A percentile compares a stretch with the other conserved stretches of the same genome.
Conservation (phyloP, 53 echinoderm and acorn worm species). For the Hippasteria phrygiana region DNA sequence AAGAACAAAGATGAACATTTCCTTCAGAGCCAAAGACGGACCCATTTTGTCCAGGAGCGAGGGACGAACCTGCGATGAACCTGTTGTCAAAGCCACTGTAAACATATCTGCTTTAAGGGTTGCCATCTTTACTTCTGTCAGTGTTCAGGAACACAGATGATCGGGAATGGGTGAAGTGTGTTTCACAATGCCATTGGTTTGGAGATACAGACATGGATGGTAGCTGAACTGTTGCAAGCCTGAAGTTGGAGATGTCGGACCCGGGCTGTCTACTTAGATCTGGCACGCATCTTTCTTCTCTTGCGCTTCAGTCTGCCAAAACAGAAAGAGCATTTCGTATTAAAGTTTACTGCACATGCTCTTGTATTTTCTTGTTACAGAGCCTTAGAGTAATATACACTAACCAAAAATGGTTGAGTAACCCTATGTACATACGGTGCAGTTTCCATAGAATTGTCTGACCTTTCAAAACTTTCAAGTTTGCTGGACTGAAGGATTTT, state of each 20-base stretch:
- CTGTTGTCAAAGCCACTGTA: background rate
- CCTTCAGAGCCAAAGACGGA: background rate
- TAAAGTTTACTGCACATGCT: background rate
- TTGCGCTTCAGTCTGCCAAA: constrained; percentile 91
- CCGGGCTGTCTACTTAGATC: constrained; percentile 89
- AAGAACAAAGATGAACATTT: background rate
- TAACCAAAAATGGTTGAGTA: too few species aligned
- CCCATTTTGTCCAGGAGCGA: background rate
- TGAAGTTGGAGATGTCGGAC: constrained; percentile 25
- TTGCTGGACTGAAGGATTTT: too few species aligned
- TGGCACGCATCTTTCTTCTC: constrained; percentile 96
- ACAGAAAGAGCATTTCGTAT: background rate
- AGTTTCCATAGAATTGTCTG: too few species aligned
- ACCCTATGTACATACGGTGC: too few species aligned
- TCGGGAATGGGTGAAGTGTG: background rate
- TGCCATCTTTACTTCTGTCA: background rate
- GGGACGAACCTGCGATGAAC: background rate
- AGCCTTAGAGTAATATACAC: too few species aligned
- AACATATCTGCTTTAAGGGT: background rate
- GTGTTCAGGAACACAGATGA: background rate
- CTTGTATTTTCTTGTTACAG: background rate
- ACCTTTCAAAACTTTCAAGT: too few species aligned
- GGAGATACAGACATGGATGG: constrained; percentile 8
- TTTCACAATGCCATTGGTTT: background rate
- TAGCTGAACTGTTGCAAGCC: constrained; percentile 45